Percentiles rank a stretch among this genome's conserved stretches.
Evolutionary conservation across 2,797 vertebrate genomes (phyloP).

Genomic region (Typhlichthys subterraneus): DNA sequence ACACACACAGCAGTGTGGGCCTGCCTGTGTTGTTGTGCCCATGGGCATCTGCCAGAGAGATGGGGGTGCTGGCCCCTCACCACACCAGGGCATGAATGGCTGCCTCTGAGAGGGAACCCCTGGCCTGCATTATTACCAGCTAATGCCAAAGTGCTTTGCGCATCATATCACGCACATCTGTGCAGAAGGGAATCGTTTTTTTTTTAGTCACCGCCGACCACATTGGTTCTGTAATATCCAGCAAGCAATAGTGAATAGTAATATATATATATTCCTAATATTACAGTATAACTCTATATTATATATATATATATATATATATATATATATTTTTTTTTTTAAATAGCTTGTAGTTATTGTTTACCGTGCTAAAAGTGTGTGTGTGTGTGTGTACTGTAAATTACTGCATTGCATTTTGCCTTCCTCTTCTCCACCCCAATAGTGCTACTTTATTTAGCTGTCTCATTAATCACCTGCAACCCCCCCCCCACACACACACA

Average conservation of each 20-base stretch:
- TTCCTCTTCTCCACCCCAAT: slow-evolving; percentile 1
- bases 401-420: slow-evolving; percentile 3
- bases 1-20: slow-evolving; percentile 4
- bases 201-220: no score
- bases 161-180: no score
- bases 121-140: neutral
- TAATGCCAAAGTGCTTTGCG: no score
- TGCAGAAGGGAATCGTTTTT: no score
- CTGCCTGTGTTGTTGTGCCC: slow-evolving; percentile 35
- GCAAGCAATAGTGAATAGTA: no score
- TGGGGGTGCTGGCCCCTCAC: slow-evolving; percentile 1
- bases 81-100: neutral
- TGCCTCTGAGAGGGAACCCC: no score
- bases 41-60: slow-evolving; percentile 61
- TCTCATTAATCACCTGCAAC: slow-evolving; percentile 50
- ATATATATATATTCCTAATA: no score
- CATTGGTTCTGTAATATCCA: no score
- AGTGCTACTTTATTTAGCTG: slow-evolving; percentile 37
- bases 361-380: neutral
- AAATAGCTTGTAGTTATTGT: neutral
- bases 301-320: no score
- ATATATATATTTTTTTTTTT: no score
- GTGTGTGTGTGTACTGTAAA: slow-evolving; percentile 5
- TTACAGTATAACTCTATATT: no score
- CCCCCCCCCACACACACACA: slow-evolving; percentile 33